Evolutionary conservation across 2,113 vertebrate genomes (phyloP).

Genomic region (Cavia aperea): DNA sequence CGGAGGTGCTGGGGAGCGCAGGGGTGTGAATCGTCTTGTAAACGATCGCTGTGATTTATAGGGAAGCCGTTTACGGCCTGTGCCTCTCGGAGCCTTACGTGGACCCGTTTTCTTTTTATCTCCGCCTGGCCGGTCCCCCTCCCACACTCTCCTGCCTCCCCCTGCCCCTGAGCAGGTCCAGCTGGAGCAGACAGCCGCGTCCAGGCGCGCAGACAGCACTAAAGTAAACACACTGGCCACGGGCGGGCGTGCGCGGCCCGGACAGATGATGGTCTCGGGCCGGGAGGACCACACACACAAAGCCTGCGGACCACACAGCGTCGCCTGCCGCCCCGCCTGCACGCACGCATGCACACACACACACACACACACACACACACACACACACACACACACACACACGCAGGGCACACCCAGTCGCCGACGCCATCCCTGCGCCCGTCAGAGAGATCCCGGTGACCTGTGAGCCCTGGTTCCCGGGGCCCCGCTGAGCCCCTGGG

Average conservation of each 20-base stretch:
- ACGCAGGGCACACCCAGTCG: conserved; percentile 63
- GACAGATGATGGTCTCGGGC: conserved; percentile 95
- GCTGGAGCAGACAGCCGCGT: conserved; percentile 95
- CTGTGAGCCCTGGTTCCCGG: background rate
- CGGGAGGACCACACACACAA: conserved; percentile 93
- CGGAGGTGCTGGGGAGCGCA: conserved; percentile 57
- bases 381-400: conserved; percentile 62
- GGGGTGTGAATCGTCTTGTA: conserved; percentile 68
- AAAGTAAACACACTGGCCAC: conserved; percentile 99
- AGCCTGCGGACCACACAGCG: conserved; percentile 92
- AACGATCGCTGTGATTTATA: conserved; percentile 69
- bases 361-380: conserved; percentile 73
- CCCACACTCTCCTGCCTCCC: conserved; percentile 22
- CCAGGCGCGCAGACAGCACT: conserved; percentile 97
- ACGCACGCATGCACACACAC: conserved; percentile 68
- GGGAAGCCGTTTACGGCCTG: conserved; percentile 60
- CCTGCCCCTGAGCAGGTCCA: conserved; percentile 89
- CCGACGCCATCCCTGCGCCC: conserved; percentile 67
- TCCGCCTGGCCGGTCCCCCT: background rate
- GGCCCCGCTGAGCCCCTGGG: background rate
- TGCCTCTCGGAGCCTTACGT: conserved; percentile 26
- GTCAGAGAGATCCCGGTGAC: background rate
- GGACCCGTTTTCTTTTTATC: background rate
- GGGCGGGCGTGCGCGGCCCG: conserved; percentile 97
- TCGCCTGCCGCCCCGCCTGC: conserved; percentile 81